Evolutionary conservation across 2,113 vertebrate genomes (phyloP), one percentile per base, ranked within the genome.

Genomic region (Rhombomys opimus): DNA sequence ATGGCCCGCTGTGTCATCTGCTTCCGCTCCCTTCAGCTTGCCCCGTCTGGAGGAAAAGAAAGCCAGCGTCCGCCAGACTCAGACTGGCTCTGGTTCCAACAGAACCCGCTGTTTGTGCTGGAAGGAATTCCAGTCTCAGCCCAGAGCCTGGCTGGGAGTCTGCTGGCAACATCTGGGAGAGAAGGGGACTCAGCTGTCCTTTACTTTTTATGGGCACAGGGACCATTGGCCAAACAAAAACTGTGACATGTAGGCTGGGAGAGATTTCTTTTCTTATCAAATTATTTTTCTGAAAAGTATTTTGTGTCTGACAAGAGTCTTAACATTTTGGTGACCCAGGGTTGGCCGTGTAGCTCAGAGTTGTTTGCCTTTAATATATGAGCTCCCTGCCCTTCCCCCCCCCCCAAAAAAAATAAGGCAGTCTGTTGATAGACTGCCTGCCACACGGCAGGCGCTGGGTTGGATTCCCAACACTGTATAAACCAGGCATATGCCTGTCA

Each of bases 191-290:
- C 61, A 7, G 61, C 35, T 3, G 30, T 35, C 81, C 87, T 95
- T 95, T 97, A 86, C 96, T 96, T 97, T 98, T 94, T 97, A 97
- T 94, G 96, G 97, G 57, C 89, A 96, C 41, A 38, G 72, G 59
- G 86, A 87, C 87, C 4, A 1, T 95, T 94, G 93, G 96, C 86
- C 88, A 97, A 96, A 95, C 86, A 92, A 97, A 95, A 96, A 59
- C 12, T 27, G 87, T 91, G 35, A 54, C 72, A n/a, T 0, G 0
- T 84, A 78, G 32, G 68, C 76, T 85, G 52, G 70, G 80, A 77
- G 54, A 32, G 87, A 32, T 93, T 95, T 97, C 78, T 95, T 96
- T 96, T 91, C 96, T 97, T 96, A 97, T 92, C 94, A 75, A 70
- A 81, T 78, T 87, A 93, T 94, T 96, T 93, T 91, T 65, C 82